Evolutionary conservation across 2,113 vertebrate species (phyloP), one percentile per base, ranked within the genome.

Genomic region (Epinephelus cyanopodus): DNA sequence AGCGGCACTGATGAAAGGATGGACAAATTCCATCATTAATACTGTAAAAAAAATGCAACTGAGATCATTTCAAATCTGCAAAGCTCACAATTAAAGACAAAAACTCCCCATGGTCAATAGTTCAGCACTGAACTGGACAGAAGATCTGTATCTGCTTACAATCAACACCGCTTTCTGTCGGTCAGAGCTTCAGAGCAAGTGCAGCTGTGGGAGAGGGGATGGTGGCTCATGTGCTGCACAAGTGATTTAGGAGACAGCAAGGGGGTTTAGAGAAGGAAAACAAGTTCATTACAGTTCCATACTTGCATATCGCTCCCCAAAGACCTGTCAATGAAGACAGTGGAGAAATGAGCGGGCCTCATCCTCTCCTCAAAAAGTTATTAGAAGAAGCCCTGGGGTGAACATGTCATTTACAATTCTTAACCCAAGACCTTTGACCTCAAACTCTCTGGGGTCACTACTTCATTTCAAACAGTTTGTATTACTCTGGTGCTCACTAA

Each of bases 201-300:
- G 88, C 92, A 94, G 93, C 92, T 93, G 93, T 84, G 83, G 50
- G 85, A 83, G 91, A 72, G 88, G 73, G 57, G 87, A 77, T 69
- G 89, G 87, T 87, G 72, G 92, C 92, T 75, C 87, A 77, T 89
- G 81, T 74, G 85, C 87, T 87, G 77, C 80, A 19, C 87, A 42
- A 79, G 88, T 95, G 94, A 95, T 95, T 95, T 95, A 95, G 71
- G 87, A 93, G 95, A 94, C 94, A 95, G 91, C 64, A 10, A 69
- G 72, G 86, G 66, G 86, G 77, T 93, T 91, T 86, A 92, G 87
- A 92, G 89, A 92, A 92, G 87, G 92, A 92, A 94, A 95, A 95
- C 91, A 89, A 95, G 94, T 95, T 95, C 93, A 95, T 95, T 94
- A 95, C 93, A 92, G 90, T 91, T 94, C 91, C 92, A 92, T 93